phyloP scores from a whole-genome alignment of 1,140 invertebrate species.

The Zaprionus tsacasi region DNA sequence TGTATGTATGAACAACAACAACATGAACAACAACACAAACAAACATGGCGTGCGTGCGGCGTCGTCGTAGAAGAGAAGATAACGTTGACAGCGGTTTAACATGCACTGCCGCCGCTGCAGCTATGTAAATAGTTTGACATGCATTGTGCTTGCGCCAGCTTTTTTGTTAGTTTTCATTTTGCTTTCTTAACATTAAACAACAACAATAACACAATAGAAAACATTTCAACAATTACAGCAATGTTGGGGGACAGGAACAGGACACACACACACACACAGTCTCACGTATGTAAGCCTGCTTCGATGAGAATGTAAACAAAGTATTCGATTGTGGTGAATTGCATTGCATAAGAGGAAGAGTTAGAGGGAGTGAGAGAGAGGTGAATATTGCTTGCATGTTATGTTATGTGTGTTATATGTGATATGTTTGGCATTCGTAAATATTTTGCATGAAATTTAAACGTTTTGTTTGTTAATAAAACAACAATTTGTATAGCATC shows the following conservation, averaged over 20 bases:
- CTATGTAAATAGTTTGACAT: constrained; percentile 57
- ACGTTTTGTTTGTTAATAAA: constrained; percentile 23
- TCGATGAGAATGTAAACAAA: constrained; percentile 49
- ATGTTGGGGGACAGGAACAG: neutral
- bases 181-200: neutral
- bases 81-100: constrained; percentile 43
- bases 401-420: neutral
- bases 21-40: constrained; percentile 56
- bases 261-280: neutral
- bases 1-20: constrained; percentile 32
- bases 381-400: neutral
- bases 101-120: constrained; percentile 30
- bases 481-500: constrained; percentile 1
- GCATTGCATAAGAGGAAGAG: neutral
- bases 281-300: constrained; percentile 32
- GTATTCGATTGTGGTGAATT: constrained; percentile 11
- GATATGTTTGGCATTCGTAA: constrained; percentile 10
- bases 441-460: constrained; percentile 26
- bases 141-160: constrained; percentile 47
- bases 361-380: neutral
- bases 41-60: constrained; percentile 46
- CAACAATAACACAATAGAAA: neutral
- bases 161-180: constrained; percentile 10
- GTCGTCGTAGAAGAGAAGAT: too few relatives aligned
- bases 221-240: neutral